phyloP scores from a whole-genome alignment of 2,113 vertebrate species.

The Pelobates fuscus region DNA sequence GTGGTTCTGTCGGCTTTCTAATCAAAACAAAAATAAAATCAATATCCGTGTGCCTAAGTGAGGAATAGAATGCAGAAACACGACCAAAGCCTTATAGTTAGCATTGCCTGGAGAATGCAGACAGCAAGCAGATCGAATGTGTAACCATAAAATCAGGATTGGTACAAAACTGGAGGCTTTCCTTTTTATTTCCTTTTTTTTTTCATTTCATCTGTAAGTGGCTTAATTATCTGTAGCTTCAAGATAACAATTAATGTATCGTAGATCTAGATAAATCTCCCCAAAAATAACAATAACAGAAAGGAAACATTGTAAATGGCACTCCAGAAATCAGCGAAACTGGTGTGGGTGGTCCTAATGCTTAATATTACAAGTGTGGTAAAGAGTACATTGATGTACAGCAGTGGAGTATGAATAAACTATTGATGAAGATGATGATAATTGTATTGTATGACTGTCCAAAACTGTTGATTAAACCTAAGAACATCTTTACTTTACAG shows the following conservation, averaged over 20 bases:
- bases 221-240: neutral
- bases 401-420: no score
- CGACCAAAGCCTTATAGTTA: conserved; percentile 17
- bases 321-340: no score
- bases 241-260: neutral
- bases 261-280: no score
- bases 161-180: neutral
- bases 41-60: conserved; percentile 20
- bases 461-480: no score
- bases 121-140: conserved; percentile 16
- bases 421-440: no score
- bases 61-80: conserved; percentile 24
- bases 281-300: no score
- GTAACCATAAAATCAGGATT: conserved; percentile 5
- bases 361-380: no score
- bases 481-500: no score
- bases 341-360: no score
- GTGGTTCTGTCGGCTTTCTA: conserved; percentile 15
- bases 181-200: neutral
- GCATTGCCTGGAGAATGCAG: neutral
- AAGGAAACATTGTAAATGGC: no score
- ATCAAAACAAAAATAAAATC: conserved; percentile 33
- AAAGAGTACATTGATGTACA: no score
- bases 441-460: no score
- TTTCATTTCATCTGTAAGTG: neutral